phyloP scores from a whole-genome alignment of 2,797 vertebrate genomes.

The Enteromius mattozi region DNA sequence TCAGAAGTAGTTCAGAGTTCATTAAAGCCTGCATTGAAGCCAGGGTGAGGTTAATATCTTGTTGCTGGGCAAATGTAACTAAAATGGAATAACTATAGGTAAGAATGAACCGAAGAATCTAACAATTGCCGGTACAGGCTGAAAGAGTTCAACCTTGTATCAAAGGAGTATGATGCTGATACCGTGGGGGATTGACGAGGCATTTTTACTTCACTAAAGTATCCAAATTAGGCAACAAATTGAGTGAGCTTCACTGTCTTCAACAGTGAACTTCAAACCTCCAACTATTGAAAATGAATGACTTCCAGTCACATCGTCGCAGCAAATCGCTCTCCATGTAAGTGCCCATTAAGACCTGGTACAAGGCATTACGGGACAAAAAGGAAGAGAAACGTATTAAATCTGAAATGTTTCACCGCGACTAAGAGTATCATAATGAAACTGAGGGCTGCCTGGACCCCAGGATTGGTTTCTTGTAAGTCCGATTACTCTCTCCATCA shows the following conservation, averaged over 20 bases:
- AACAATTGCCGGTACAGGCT: background rate
- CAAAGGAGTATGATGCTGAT: background rate
- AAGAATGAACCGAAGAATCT: background rate
- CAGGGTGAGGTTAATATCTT: background rate
- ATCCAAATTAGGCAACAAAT: background rate
- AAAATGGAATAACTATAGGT: background rate
- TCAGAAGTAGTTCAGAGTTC: background rate
- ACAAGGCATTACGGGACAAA: slow-evolving; percentile 39
- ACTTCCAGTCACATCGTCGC: background rate
- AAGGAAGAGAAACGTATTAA: slow-evolving; percentile 45
- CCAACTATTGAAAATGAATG: background rate
- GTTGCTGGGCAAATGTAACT: background rate
- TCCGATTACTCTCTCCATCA: background rate
- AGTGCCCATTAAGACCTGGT: slow-evolving; percentile 28
- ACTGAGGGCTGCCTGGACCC: slow-evolving; percentile 36
- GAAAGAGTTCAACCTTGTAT: background rate
- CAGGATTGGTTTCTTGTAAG: background rate
- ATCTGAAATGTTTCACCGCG: slow-evolving; percentile 55
- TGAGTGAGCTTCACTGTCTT: background rate
- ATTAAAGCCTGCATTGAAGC: slow-evolving; percentile 3
- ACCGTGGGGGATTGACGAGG: background rate
- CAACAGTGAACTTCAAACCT: background rate
- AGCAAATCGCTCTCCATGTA: background rate
- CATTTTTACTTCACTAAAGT: background rate
- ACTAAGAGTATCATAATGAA: slow-evolving; percentile 35